Evolutionary conservation across 2,113 vertebrate species (phyloP).

Genomic region (Thermophis baileyi): DNA sequence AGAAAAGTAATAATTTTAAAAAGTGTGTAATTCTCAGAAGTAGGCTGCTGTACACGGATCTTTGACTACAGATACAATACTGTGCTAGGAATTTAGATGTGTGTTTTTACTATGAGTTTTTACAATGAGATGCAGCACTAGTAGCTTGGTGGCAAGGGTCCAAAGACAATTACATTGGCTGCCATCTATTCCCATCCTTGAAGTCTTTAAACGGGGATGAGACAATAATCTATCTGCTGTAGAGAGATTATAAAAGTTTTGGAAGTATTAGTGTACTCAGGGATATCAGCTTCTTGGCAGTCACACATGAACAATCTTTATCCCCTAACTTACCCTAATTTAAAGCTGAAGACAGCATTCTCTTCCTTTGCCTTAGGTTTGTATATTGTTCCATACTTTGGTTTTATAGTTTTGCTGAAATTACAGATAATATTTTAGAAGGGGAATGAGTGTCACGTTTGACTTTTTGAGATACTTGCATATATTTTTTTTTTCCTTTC

Average conservation of each 20-base stretch:
- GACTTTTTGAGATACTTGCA: slow-evolving; percentile 62
- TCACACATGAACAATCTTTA: background rate
- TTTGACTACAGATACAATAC: background rate
- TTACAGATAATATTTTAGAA: slow-evolving; percentile 67
- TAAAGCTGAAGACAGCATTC: slow-evolving; percentile 36
- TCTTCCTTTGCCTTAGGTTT: slow-evolving; percentile 36
- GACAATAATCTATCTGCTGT: slow-evolving; percentile 3
- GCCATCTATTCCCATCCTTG: background rate
- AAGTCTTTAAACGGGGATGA: background rate
- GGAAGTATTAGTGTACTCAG: background rate
- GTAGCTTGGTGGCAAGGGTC: background rate
- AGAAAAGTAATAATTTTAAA: slow-evolving; percentile 21
- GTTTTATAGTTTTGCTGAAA: slow-evolving; percentile 55
- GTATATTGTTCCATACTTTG: slow-evolving; percentile 44
- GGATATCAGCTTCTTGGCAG: background rate
- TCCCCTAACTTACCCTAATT: slow-evolving; percentile 16
- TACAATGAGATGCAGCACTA: background rate
- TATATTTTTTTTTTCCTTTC: slow-evolving; percentile 61
- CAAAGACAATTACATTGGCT: background rate
- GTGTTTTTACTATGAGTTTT: background rate
- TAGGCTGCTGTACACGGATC: background rate
- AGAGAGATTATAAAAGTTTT: background rate
- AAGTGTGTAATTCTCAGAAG: background rate
- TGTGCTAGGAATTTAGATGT: background rate
- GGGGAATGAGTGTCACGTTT: slow-evolving; percentile 69